Evolutionary conservation across 92 coral and sea anemone genomes (phyloP).

Genomic region (Zoanthus gigantus): DNA sequence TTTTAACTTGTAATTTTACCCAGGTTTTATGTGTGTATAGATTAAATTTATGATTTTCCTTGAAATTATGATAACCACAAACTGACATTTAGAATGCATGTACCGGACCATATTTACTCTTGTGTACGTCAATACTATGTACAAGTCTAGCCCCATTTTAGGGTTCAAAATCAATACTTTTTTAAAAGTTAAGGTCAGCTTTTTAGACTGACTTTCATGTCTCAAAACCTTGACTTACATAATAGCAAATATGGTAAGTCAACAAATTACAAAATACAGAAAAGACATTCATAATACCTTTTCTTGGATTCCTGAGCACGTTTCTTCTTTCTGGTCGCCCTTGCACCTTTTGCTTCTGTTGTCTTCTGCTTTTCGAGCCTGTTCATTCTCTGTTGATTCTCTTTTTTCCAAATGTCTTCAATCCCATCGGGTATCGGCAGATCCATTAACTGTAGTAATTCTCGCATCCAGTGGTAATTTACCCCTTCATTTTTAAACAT

Average conservation of each 20-base stretch:
- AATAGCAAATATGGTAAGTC: no score
- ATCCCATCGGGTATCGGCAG: slow-evolving; percentile 9
- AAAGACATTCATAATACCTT: background rate
- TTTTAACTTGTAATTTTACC: background rate
- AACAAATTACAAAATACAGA: background rate
- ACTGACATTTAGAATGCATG: background rate
- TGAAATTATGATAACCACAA: background rate
- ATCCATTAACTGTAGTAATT: background rate
- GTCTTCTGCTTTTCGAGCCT: slow-evolving; percentile 2
- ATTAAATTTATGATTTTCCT: background rate
- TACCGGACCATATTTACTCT: background rate
- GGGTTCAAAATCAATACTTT: background rate
- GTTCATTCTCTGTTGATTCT: background rate
- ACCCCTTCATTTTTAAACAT: background rate
- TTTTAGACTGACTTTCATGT: no score
- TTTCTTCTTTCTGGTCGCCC: background rate
- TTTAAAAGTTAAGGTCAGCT: no score
- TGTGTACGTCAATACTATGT: no score
- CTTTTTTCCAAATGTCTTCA: slow-evolving; percentile 2
- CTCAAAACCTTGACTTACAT: no score
- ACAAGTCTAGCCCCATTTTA: no score
- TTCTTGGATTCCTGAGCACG: background rate
- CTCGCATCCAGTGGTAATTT: slow-evolving; percentile 8
- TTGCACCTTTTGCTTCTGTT: background rate
- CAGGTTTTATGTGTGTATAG: background rate